Base-by-base conservation (phyloP, 1,140 invertebrate species). In the Brevipalpus yothersi region DNA sequence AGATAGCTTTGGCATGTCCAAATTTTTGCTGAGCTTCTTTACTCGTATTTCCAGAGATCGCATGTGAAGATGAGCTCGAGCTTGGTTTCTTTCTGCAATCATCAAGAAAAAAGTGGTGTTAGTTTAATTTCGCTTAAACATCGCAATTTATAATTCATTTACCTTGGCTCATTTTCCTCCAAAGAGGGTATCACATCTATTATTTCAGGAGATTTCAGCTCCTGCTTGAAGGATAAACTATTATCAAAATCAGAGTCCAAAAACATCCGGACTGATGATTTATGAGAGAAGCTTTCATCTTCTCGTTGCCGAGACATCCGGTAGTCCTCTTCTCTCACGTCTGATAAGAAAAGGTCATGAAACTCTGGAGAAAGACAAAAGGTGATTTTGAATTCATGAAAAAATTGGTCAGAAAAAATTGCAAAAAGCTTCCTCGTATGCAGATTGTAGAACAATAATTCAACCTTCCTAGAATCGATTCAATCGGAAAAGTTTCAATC, bases 1-100 rank as follows among this genome's bases (percentile, higher is more conserved):
- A 95, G 66, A 98, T 98, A 3, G 89, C 83, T 74, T 97, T 98
- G 7, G 93, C 91, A 67, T 83, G 82, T 23, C 86, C 90, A 72
- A 95, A 96, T 74, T 95, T 95, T 69, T 88, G 86, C 67, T 89
- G 86, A 12, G 88, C 89, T 19, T 53, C 15, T 17, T n/a, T 11
- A 21, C 19, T 21, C 43, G 43, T 15, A 45, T 13, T 15, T 15
- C 12, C 12, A 2, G 43, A 45, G 12, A 17, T 13, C n/a, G 43
- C 12, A 15, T 13, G n/a, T 4, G 12, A 15, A 17, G 43, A 13
- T 15, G n/a, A 45, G n/a, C 12, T 45, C 12, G 12, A 17, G 43
- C 43, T 45, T 10, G 43, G 43, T 15, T 13, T 45, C n/a, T 45
- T 45, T 45, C 43, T 45, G 4, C 9, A 15, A 9, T 45, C 2